Percentiles rank a stretch among this genome's conserved stretches.
These are phyloP conservation scores for Ciona savignyi DNA, from an alignment of 23 tunicate species.

Conservation along the genomic window DNA sequence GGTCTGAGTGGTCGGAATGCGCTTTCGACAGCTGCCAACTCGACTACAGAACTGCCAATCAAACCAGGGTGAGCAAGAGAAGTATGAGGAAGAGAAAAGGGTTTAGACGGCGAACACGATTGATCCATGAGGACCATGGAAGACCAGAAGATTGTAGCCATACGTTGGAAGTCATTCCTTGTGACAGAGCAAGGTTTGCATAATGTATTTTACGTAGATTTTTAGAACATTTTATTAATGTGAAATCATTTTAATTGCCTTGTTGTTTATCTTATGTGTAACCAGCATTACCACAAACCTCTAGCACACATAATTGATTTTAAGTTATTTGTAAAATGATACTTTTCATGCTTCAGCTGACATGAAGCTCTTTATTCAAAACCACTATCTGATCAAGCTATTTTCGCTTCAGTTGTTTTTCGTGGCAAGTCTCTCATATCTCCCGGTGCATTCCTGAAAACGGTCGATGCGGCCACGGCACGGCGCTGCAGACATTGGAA, in stretches of 20 bases:
- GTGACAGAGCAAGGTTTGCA: conserved; percentile 47
- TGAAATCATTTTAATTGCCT: no score
- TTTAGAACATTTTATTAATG: no score
- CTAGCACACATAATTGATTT: no score
- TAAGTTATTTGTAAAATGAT: no score
- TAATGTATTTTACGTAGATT: no score
- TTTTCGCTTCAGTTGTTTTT: conserved; percentile 42
- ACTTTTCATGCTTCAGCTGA: no score
- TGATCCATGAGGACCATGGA: not conserved
- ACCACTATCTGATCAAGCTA: no score
- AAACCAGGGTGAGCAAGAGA: not conserved
- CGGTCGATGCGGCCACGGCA: conserved; percentile 51
- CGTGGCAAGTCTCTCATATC: conserved; percentile 31
- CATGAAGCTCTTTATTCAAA: no score
- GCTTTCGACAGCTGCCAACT: conserved; percentile 20
- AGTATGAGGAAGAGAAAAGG: conserved; percentile 6
- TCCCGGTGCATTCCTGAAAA: conserved; percentile 34
- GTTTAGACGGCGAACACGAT: conserved; percentile 21
- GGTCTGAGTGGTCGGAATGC: conserved; percentile 90
- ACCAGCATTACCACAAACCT: no score
- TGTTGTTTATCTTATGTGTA: no score
- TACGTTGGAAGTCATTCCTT: conserved; percentile 49
- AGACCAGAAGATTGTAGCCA: conserved; percentile 46
- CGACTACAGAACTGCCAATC: conserved; percentile 2
- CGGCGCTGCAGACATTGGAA: conserved; percentile 8